These are phyloP conservation scores for Maniola hyperantus DNA, from an alignment of 2,888 invertebrate genomes.

Conservation along the genomic window DNA sequence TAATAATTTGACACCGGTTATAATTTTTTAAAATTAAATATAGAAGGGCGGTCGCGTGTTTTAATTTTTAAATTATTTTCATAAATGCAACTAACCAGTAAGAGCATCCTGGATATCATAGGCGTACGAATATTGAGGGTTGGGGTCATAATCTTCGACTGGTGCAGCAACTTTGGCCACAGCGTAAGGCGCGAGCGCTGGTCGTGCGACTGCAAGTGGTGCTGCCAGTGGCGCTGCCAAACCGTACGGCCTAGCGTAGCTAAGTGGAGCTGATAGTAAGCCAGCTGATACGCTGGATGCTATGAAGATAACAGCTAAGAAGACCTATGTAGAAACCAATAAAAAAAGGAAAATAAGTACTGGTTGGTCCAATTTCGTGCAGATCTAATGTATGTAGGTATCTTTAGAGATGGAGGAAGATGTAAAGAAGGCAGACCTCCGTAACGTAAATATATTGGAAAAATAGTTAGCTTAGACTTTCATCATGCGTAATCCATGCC, in stretches of 20 bases:
- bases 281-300: constrained; percentile 60
- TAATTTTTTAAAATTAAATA: no score
- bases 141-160: constrained; percentile 83
- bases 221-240: constrained; percentile 48
- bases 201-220: constrained; percentile 59
- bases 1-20: no score
- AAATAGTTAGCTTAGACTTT: no score
- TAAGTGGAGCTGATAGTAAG: constrained; percentile 57
- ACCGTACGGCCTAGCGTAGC: constrained; percentile 57
- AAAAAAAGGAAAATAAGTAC: neutral
- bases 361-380: no score
- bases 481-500: no score
- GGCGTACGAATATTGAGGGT: constrained; percentile 86
- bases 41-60: no score
- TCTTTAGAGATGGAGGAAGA: no score
- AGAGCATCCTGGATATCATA: constrained; percentile 87
- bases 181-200: constrained; percentile 51
- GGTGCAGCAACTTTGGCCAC: constrained; percentile 68
- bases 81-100: constrained; percentile 77
- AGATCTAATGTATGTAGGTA: no score
- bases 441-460: no score
- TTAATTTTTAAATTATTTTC: no score
- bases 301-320: constrained; percentile 61
- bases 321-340: constrained; percentile 49
- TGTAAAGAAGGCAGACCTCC: no score